Conservation (phyloP, 2,113 vertebrate genomes). For the Promerops cafer region DNA sequence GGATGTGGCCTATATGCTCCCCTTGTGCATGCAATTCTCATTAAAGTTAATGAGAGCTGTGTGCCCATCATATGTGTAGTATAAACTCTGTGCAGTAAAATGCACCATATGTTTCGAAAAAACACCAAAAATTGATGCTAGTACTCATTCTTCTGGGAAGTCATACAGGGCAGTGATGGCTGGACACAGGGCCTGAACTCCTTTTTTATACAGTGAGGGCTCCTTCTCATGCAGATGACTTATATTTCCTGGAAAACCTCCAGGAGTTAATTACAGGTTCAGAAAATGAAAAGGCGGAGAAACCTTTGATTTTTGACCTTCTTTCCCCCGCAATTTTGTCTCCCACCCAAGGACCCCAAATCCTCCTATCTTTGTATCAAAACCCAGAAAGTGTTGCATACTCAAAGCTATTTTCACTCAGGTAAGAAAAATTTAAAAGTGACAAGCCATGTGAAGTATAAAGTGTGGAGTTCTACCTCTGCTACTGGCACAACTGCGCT, state of each 20-base stretch:
- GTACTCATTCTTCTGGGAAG: background rate
- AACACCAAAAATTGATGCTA: background rate
- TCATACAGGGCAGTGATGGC: background rate
- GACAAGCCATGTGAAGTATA: accelerated
- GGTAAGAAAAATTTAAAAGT: background rate
- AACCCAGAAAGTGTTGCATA: background rate
- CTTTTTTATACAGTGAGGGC: background rate
- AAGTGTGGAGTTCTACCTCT: background rate
- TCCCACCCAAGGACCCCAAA: background rate
- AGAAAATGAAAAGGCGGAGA: background rate
- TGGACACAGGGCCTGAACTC: background rate
- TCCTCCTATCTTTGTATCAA: background rate
- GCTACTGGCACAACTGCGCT: background rate
- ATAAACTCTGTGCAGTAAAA: background rate
- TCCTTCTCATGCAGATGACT: background rate
- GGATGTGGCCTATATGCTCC: background rate
- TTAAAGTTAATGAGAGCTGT: constrained; percentile 2
- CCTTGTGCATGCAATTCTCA: background rate
- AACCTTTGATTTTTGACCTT: background rate
- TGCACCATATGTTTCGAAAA: background rate
- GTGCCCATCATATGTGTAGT: background rate
- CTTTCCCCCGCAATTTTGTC: background rate
- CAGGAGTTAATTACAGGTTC: background rate
- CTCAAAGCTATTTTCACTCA: background rate
- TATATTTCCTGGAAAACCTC: background rate